Evolutionary conservation across 2,797 vertebrate genomes (phyloP).

Genomic region (Artibeus jamaicensis): DNA sequence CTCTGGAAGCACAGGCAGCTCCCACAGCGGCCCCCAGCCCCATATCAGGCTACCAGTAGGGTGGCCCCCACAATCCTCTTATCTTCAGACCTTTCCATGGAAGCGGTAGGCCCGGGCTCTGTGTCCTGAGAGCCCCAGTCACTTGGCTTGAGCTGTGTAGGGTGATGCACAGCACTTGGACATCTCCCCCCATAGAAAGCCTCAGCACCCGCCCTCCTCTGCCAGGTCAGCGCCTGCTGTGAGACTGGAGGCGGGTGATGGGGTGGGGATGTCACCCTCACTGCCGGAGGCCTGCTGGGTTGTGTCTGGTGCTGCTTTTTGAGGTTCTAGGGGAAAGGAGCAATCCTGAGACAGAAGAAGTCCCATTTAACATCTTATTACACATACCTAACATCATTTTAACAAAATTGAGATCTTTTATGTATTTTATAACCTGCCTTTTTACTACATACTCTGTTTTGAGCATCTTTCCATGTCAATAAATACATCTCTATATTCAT

Average conservation of each 20-base stretch:
- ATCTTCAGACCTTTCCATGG: not conserved
- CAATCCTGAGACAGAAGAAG: not conserved
- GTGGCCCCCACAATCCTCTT: not conserved
- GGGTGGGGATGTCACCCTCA: rapidly evolving
- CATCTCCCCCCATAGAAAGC: not conserved
- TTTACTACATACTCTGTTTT: not conserved
- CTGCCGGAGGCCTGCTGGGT: not conserved
- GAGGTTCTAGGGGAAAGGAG: not conserved
- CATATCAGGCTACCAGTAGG: rapidly evolving
- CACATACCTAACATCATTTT: not conserved
- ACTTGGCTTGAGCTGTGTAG: not conserved
- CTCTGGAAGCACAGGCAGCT: not conserved
- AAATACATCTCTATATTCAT: not conserved
- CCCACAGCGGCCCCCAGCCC: no score
- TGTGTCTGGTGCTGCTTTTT: not conserved
- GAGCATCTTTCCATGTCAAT: not conserved
- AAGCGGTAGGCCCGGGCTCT: not conserved
- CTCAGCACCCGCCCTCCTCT: not conserved
- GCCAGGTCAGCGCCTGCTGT: not conserved
- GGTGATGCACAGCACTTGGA: not conserved
- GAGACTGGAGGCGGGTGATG: not conserved
- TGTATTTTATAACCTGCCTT: not conserved
- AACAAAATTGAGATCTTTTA: not conserved
- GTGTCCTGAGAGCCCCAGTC: not conserved
- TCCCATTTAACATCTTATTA: not conserved